Evolutionary conservation across 2,113 vertebrate genomes (phyloP).

Genomic region (Rhegmatorhina hoffmannsi): DNA sequence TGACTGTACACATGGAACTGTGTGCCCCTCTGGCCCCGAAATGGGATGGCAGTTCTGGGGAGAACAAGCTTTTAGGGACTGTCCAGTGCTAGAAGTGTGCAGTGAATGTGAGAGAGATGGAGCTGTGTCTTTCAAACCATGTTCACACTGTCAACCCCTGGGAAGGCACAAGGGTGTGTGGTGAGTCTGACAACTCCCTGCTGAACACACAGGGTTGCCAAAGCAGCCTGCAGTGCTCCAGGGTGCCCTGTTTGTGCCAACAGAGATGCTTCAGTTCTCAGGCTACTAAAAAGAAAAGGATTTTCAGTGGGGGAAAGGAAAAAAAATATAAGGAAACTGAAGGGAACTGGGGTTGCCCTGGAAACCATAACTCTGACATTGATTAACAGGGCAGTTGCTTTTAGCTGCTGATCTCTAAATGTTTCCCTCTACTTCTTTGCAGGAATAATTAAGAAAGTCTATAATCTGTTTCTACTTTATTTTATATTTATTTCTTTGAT

Average conservation of each 20-base stretch:
- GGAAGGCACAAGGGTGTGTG: background rate
- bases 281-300: background rate
- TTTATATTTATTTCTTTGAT: background rate
- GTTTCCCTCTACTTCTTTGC: background rate
- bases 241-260: background rate
- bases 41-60: accelerated
- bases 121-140: background rate
- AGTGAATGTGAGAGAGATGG: background rate
- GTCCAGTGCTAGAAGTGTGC: background rate
- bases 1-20: background rate
- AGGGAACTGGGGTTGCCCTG: background rate
- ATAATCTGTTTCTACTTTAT: background rate
- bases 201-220: background rate
- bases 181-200: background rate
- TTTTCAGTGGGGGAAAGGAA: background rate
- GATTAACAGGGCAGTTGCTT: background rate
- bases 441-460: background rate
- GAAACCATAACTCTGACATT: background rate
- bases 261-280: background rate
- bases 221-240: background rate
- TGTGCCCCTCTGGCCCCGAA: background rate
- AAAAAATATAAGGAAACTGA: background rate
- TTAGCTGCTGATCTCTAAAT: background rate
- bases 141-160: background rate
- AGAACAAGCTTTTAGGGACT: background rate